These are phyloP conservation scores for Semnornis frantzii DNA, from an alignment of 2,113 vertebrate species.

Conservation along the genomic window DNA sequence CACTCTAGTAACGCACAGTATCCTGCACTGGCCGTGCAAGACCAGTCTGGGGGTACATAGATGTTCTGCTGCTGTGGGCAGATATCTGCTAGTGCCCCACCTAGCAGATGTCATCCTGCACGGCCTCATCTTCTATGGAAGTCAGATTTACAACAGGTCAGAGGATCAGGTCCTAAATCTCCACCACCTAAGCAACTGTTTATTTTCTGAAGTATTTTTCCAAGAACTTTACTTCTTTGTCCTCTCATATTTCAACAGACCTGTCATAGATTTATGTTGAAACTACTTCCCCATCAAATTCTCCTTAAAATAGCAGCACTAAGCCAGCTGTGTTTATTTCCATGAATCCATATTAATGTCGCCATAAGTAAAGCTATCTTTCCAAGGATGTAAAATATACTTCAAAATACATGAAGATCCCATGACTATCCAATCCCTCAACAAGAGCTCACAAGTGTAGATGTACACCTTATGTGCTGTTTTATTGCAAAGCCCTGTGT, in stretches of 20 bases:
- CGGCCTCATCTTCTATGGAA: neutral
- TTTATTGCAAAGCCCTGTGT: neutral
- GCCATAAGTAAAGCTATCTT: neutral
- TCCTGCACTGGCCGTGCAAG: neutral
- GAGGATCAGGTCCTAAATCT: neutral
- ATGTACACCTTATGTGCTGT: neutral
- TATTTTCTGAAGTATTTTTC: neutral
- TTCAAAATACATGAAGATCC: neutral
- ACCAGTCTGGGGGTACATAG: neutral
- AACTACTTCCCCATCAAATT: constrained; percentile 1
- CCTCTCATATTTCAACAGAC: neutral
- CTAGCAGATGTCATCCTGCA: neutral
- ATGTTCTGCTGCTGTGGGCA: neutral
- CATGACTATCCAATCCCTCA: neutral
- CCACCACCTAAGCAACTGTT: neutral
- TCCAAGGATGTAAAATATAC: neutral
- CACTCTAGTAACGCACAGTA: neutral
- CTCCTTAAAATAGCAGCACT: constrained; percentile 3
- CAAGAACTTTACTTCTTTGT: neutral
- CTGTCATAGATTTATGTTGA: neutral
- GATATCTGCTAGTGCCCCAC: neutral
- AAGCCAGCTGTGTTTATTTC: constrained; percentile 19
- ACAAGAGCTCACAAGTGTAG: neutral
- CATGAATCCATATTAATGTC: neutral
- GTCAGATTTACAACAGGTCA: neutral